Conservation (phyloP, 1,140 invertebrate species). For the Drosophila nannoptera region DNA sequence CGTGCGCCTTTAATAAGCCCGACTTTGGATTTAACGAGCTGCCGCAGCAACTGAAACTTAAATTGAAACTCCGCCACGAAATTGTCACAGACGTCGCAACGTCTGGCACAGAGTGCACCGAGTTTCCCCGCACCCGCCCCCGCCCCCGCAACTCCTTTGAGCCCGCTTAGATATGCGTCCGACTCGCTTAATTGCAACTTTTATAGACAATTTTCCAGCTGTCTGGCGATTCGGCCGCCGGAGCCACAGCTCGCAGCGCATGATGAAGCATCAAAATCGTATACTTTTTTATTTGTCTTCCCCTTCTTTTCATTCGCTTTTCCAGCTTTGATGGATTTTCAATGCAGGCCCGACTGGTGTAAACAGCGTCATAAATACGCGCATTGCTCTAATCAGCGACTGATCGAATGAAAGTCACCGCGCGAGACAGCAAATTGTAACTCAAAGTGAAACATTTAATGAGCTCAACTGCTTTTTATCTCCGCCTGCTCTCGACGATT, state of each 20-base stretch:
- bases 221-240: conserved; percentile 26
- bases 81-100: conserved; percentile 69
- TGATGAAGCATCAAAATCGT: conserved; percentile 41
- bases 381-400: conserved; percentile 54
- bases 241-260: conserved; percentile 17
- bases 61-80: conserved; percentile 53
- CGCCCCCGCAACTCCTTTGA: not conserved
- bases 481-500: too few relatives aligned
- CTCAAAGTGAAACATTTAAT: conserved; percentile 19
- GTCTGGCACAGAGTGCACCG: conserved; percentile 32
- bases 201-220: conserved; percentile 64
- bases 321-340: conserved; percentile 64
- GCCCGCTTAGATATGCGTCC: conserved; percentile 64
- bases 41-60: conserved; percentile 50
- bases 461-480: not conserved
- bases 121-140: not conserved
- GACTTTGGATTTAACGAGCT: conserved; percentile 63
- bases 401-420: conserved; percentile 36
- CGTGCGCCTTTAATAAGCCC: conserved; percentile 72
- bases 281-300: not conserved
- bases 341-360: conserved; percentile 43
- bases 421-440: conserved; percentile 36
- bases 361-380: conserved; percentile 63
- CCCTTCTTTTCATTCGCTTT: conserved; percentile 37
- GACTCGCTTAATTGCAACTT: conserved; percentile 72